Base-by-base conservation (phyloP, 2,888 invertebrate genomes). In the Metopia argyrocephala region DNA sequence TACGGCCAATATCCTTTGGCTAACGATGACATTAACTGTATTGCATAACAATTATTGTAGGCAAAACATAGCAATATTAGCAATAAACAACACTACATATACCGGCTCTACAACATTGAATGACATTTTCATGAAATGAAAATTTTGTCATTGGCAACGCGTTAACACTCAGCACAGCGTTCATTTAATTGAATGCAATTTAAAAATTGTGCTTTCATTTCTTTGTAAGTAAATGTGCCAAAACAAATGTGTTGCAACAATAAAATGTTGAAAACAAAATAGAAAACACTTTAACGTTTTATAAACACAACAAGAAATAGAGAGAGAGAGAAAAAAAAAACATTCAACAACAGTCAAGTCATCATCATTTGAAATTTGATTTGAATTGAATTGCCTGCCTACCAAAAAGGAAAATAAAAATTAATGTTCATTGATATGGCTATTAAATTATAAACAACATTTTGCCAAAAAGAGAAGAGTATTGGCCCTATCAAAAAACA, bases 321-420 rank as follows among this genome's bases (percentile, higher is more conserved):
- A 23, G 2, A 50, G 20, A 38, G 38, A 15, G 18, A 21, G 12
- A 46, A 46, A 31, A 68, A 7, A 28, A 54, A 25, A 31, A 28
- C 45, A 25, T 54, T 50, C n/a, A n/a, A n/a, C n/a, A n/a, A 48
- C 20, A 54, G 66, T 73, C 78, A 78, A n/a, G n/a, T n/a, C n/a
- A n/a, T n/a, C n/a, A n/a, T 78, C 66, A 61, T 73, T 73, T 28
- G 66, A 59, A 54, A 52, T 65, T 71, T 78, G 78, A 59, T 56
- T 61, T 61, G 59, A 78, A 71, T 65, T 52, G 52, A 50, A 70
- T 52, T 68, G 68, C 27, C 59, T 31, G 5, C 31, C 6, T 38
- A 28, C 9, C 31, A 48, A 66, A 73, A 73, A 61, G 66, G 28
- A 54, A 73, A 78, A 38, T 12, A 38, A 38, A 31, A 2, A 3